phyloP scores from a whole-genome alignment of 2,888 invertebrate genomes.

The Pseudococcus viburni region DNA sequence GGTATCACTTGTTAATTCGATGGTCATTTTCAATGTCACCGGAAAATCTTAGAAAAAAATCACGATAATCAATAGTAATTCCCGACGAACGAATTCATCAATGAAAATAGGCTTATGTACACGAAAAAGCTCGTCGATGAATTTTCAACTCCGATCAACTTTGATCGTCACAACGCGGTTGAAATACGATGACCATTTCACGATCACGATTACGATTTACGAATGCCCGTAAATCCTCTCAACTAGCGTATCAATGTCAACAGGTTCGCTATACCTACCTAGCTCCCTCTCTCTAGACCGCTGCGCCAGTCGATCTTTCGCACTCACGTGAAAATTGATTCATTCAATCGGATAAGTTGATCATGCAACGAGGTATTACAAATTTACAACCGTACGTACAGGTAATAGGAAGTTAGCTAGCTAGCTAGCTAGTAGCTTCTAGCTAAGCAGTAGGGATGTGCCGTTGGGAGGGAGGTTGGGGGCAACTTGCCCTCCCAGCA shows the following conservation, averaged over 20 bases:
- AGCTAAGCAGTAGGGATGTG: too few relatives aligned
- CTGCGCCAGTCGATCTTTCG: neutral
- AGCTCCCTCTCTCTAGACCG: conserved; percentile 13
- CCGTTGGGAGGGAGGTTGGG: too few relatives aligned
- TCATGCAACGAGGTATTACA: neutral
- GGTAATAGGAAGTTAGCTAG: too few relatives aligned
- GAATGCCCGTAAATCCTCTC: conserved; percentile 17
- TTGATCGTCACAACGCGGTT: neutral
- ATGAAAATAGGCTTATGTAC: neutral
- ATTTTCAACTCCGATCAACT: neutral
- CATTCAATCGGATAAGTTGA: conserved; percentile 6
- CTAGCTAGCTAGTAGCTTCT: too few relatives aligned
- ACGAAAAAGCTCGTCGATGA: conserved; percentile 36
- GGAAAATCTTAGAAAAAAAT: conserved; percentile 32
- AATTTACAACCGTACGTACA: neutral
- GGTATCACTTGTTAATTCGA: conserved; percentile 52
- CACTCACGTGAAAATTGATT: conserved; percentile 11
- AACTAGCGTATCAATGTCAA: conserved; percentile 50
- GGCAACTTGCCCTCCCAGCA: too few relatives aligned
- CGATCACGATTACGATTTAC: conserved; percentile 11
- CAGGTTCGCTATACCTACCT: conserved; percentile 36
- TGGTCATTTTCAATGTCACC: conserved; percentile 57
- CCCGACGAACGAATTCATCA: conserved; percentile 9
- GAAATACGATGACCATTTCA: conserved; percentile 41
- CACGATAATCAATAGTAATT: neutral